These are phyloP conservation scores for Drosophila bunnanda DNA, from an alignment of 2,888 invertebrate species.

Conservation along the genomic window DNA sequence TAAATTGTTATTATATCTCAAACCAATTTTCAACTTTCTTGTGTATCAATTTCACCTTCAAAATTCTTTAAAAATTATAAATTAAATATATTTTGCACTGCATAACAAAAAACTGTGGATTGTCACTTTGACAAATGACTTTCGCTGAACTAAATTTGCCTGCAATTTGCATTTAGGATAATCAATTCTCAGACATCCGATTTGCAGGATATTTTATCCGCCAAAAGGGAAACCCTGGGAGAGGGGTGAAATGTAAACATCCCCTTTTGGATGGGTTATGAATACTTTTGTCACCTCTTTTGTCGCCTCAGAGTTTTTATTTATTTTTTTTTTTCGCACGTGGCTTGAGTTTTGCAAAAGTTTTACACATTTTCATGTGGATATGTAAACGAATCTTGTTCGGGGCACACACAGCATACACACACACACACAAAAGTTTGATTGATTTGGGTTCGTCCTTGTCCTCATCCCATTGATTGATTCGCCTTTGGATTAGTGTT, in stretches of 20 bases:
- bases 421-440: conserved; percentile 70
- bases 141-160: conserved; percentile 34
- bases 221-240: not conserved
- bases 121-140: conserved; percentile 54
- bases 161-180: conserved; percentile 74
- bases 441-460: conserved; percentile 71
- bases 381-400: conserved; percentile 55
- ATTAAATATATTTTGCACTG: not conserved
- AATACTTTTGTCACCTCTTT: conserved; percentile 48
- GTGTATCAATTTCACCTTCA: rapidly evolving
- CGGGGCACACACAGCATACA: too few relatives aligned
- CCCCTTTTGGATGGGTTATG: conserved; percentile 38
- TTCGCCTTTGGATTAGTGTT: conserved; percentile 70
- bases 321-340: conserved; percentile 48
- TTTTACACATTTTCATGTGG: conserved; percentile 22
- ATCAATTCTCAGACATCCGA: conserved; percentile 60
- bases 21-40: not conserved
- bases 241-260: conserved; percentile 23
- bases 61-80: too few relatives aligned
- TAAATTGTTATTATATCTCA: not conserved
- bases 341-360: conserved; percentile 67
- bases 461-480: conserved; percentile 64
- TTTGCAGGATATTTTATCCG: conserved; percentile 46
- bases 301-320: conserved; percentile 13
- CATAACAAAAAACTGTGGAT: conserved; percentile 1